These are phyloP conservation scores for Rugalucina vietnamica DNA, from an alignment of 2,888 invertebrate species.

Conservation along the genomic window DNA sequence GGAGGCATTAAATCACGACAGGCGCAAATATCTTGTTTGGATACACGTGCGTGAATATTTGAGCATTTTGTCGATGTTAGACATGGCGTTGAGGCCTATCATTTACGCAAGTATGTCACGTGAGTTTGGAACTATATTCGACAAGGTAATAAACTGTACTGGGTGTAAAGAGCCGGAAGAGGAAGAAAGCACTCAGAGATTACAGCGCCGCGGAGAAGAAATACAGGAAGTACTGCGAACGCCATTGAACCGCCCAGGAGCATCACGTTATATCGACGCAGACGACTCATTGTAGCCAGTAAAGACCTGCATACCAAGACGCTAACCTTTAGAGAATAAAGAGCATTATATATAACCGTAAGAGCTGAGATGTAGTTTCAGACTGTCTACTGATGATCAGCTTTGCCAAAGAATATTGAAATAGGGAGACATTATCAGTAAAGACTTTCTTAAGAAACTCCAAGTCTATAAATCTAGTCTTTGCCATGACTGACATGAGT, in stretches of 20 bases:
- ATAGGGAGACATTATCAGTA: no score
- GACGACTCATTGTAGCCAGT: neutral
- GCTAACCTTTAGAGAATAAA: no score
- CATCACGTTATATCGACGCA: neutral
- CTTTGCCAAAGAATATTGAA: no score
- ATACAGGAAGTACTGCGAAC: constrained; percentile 52
- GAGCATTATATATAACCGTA: no score
- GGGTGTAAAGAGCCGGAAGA: constrained; percentile 60
- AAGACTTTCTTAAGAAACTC: no score
- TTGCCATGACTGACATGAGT: no score
- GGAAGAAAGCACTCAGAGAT: constrained; percentile 22
- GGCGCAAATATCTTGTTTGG: constrained; percentile 52
- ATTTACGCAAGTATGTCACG: constrained; percentile 76
- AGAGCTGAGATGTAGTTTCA: no score
- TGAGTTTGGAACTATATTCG: constrained; percentile 75
- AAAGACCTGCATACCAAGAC: no score
- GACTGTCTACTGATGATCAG: no score
- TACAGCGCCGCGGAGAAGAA: constrained; percentile 44
- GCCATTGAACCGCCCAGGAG: constrained; percentile 22
- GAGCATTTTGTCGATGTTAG: constrained; percentile 69
- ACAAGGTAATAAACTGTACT: constrained; percentile 79
- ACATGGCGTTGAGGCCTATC: constrained; percentile 74
- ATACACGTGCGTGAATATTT: constrained; percentile 58
- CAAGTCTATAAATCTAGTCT: no score
- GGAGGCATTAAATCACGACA: constrained; percentile 41